Percentiles rank a stretch among this genome's conserved stretches.
phyloP scores from a whole-genome alignment of 64 coral and sea anemone species.

The Acropora yongei region DNA sequence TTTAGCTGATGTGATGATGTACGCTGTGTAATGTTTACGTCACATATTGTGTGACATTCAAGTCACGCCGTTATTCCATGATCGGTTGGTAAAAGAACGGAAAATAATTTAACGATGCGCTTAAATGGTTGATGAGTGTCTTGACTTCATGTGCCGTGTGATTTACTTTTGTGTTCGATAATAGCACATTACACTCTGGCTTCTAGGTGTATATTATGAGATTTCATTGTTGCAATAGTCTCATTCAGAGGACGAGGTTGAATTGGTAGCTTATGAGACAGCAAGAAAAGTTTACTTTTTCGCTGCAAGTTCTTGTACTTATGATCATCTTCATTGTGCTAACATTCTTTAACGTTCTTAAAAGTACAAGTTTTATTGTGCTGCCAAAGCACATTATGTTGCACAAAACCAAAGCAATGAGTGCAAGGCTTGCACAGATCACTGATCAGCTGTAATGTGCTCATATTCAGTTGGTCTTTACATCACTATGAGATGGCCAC shows the following conservation, averaged over 20 bases:
- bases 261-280: not conserved
- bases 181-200: conserved; percentile 38
- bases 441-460: not conserved
- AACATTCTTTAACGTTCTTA: not conserved
- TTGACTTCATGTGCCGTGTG: conserved; percentile 19
- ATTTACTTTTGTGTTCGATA: not conserved
- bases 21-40: no score
- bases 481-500: conserved; percentile 35
- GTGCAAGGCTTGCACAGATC: conserved; percentile 3
- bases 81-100: conserved; percentile 17
- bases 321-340: not conserved
- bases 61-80: not conserved
- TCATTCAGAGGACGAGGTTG: not conserved
- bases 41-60: not conserved
- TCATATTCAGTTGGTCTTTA: not conserved
- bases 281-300: not conserved
- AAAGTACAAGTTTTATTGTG: conserved; percentile 17
- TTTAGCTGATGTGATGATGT: conserved; percentile 11
- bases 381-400: conserved; percentile 18
- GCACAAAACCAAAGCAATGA: conserved; percentile 29
- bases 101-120: no score
- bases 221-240: conserved; percentile 45
- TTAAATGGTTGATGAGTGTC: no score
- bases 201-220: conserved; percentile 43
- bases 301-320: not conserved